A percentile compares a stretch with the other conserved stretches of the same genome.
Conservation (phyloP, 2,113 vertebrate species). For the Indri indri region DNA sequence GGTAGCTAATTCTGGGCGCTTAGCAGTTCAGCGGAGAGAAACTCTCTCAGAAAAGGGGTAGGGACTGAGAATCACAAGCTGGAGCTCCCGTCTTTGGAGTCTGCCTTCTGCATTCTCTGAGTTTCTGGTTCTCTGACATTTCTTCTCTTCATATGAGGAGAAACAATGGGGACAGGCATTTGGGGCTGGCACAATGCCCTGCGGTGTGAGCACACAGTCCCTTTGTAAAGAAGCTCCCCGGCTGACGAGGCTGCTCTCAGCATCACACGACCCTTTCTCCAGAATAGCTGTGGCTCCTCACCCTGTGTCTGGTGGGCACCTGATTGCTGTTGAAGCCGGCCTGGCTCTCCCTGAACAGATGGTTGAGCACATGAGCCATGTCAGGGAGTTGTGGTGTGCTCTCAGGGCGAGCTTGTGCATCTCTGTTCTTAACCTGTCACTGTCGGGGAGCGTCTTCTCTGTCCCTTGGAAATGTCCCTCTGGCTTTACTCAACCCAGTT, state of each 20-base stretch:
- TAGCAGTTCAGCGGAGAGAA: not conserved
- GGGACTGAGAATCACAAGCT: too few species aligned
- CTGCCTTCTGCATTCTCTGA: not conserved
- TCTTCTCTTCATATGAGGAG: not conserved
- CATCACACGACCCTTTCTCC: constrained; percentile 57
- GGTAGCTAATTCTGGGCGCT: not conserved
- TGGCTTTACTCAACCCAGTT: not conserved
- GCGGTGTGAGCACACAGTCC: constrained; percentile 39
- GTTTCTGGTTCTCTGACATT: not conserved
- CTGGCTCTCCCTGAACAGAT: constrained; percentile 70
- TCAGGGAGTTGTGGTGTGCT: constrained; percentile 30
- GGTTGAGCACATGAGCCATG: constrained; percentile 26
- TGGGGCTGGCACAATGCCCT: not conserved
- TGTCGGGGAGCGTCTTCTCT: not conserved
- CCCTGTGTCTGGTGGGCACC: constrained; percentile 53
- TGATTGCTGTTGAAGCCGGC: constrained; percentile 39
- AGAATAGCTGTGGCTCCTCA: constrained; percentile 61
- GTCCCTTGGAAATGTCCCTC: not conserved
- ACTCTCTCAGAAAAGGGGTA: not conserved
- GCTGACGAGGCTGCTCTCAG: constrained; percentile 53
- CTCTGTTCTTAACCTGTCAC: not conserved
- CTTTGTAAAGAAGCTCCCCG: constrained; percentile 15
- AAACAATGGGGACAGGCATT: constrained; percentile 30
- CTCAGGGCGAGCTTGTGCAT: not conserved
- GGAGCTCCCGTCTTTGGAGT: not conserved